Base-by-base conservation (phyloP, 2,888 invertebrate species). In the Dione juno region DNA sequence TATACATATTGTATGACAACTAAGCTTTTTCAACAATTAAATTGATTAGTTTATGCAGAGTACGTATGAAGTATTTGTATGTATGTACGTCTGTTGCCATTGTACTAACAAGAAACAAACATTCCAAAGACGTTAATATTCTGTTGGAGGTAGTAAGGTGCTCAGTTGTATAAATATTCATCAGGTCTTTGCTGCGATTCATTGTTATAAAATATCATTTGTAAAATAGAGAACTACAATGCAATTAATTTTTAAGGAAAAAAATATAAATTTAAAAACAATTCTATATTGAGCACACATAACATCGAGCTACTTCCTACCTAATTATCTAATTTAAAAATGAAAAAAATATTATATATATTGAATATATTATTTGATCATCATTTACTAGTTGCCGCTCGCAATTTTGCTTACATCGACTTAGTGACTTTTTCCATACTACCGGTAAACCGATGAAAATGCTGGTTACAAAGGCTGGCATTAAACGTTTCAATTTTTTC, bases 141-240 rank as follows among this genome's bases (percentile, higher is more conserved):
- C 67, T 21, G 45, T 59, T 45, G 67, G 53, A 28, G 54, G 48
- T 48, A 53, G 64, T 85, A 84, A 83, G 82, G 79, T 81, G 80
- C 78, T 71, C 82, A 79, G 79, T 84, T 87, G 86, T 80, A 81
- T 85, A 86, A 86, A 88, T 85, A 84, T 74, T 76, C 74, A 77
- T 77, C 74, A 50, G 52, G 68, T 68, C 50, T 69, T 57, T 41
- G 41, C 70, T 66, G 58, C 45, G 45, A 52, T 28, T 73, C 73
- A 74, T 71, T 72, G 67, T 67, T 68, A 67, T 61, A 65, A 68
- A 64, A 48, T 65, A 50, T 68, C 63, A 69, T 63, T 73, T 54
- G 59, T 64, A 21, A 63, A 43, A 37, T 66, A 50, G 11, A 52
- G 63, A 50, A 59, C 16, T 53, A 43, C 11, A 28, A 43, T 16